Evolutionary conservation across 1,140 invertebrate species (phyloP), one percentile per base, ranked within the genome.

Genomic region (Cyclina sinensis): DNA sequence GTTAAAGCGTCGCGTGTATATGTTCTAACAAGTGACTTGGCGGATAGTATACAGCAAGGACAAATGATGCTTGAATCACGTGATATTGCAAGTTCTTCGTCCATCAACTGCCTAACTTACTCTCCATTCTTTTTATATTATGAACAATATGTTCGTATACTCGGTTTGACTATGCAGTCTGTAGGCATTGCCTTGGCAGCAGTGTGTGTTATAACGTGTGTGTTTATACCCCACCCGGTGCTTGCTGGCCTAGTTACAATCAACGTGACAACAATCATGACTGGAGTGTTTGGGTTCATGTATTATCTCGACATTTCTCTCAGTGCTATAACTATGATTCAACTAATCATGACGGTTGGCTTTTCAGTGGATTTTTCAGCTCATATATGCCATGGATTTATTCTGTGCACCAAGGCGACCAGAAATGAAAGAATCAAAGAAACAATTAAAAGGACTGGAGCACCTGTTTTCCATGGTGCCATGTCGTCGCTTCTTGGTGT

Each of bases 341-440:
- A 99, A 93, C 96, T 99, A 1, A 99, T 99, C 68, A 99, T 99
- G 99, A 99, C n/a, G n/a, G n/a, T n/a, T n/a, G n/a, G n/a, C n/a
- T n/a, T n/a, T n/a, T n/a, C n/a, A n/a, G n/a, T n/a, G 98, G 99
- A 99, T 93, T 99, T 99, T 94, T 99, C 98, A 0, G 99, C 98
- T 5, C 99, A 99, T 93, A 99, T 99, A 54, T 99, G 98, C 90
- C 99, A 99, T 93, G 98, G 98, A 0, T 99, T 99, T 94, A 98
- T 99, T 97, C 97, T 98, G 24, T 98, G 98, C 0, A 91, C 93
- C 27, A 88, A 92, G 16, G 82, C 84, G 86, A 89, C 90, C 76
- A 87, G 91, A 24, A 85, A 93, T 30, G 97, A 98, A 21, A 96
- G 97, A 83, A 98, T 99, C 0, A 97, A 97, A 80, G 98, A 98